Conservation (phyloP, 2,113 vertebrate species). For the Gymnogyps californianus region DNA sequence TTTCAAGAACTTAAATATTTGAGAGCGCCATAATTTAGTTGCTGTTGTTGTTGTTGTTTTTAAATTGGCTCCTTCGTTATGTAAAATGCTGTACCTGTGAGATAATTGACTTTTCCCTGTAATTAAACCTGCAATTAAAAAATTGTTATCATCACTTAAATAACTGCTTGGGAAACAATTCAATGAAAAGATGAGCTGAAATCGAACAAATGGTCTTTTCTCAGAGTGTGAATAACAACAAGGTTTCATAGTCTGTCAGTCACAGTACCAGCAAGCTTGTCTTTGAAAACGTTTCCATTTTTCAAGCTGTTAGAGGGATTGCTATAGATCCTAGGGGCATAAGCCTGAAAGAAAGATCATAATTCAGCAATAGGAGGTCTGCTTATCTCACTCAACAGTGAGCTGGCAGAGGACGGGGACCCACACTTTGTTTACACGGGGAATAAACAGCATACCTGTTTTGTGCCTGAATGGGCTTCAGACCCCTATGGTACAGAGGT, state of each 20-base stretch:
- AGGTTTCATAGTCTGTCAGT: constrained; percentile 63
- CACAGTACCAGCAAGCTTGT: constrained; percentile 49
- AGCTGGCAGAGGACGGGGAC: constrained; percentile 53
- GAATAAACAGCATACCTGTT: constrained; percentile 52
- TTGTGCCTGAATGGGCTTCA: not conserved
- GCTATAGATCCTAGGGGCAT: constrained; percentile 67
- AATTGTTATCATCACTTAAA: constrained; percentile 27
- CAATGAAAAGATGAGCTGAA: constrained; percentile 49
- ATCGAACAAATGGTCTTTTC: constrained; percentile 41
- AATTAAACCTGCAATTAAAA: constrained; percentile 48
- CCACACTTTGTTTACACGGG: constrained; percentile 44
- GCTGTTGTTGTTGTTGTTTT: not conserved
- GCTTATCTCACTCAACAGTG: constrained; percentile 66
- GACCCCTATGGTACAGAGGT: not conserved
- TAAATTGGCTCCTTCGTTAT: not conserved
- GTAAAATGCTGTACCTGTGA: not conserved
- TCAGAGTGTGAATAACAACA: constrained; percentile 53
- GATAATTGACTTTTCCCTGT: constrained; percentile 28
- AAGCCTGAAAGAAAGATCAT: constrained; percentile 73
- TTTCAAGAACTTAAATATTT: constrained; percentile 22
- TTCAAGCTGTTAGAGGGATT: constrained; percentile 70
- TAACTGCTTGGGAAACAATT: constrained; percentile 45
- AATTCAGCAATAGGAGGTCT: constrained; percentile 72
- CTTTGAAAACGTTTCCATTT: constrained; percentile 70
- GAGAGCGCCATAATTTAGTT: not conserved